Percentiles rank a stretch among this genome's conserved stretches.
phyloP scores from a whole-genome alignment of 2,888 invertebrate genomes.

The Sturmia bella region DNA sequence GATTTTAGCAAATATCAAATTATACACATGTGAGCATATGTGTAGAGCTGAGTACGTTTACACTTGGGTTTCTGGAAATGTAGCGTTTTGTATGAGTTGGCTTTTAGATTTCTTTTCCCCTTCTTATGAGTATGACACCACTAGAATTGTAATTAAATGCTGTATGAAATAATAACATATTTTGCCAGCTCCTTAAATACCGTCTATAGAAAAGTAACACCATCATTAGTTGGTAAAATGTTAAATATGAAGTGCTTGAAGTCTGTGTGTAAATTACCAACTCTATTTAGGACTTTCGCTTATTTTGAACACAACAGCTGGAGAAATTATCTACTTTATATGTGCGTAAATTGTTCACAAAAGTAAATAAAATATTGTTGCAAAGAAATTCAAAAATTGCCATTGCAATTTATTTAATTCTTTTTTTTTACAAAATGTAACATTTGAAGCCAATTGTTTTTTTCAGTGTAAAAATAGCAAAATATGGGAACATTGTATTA shows the following conservation, averaged over 20 bases:
- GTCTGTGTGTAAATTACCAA: neutral
- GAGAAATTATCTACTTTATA: too few species aligned
- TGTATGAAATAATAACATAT: constrained; percentile 68
- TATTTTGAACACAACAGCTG: neutral
- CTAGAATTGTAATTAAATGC: constrained; percentile 64
- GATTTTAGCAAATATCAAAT: constrained; percentile 26
- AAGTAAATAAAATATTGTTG: too few species aligned
- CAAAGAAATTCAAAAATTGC: too few species aligned
- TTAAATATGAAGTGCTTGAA: constrained; percentile 40
- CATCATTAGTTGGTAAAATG: constrained; percentile 60
- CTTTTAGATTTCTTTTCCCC: constrained; percentile 35
- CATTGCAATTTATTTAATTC: too few species aligned
- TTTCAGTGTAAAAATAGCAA: too few species aligned
- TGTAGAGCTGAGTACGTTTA: neutral
- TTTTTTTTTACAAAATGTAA: too few species aligned
- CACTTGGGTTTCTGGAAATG: constrained; percentile 9
- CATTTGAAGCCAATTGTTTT: too few species aligned
- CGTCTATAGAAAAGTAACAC: constrained; percentile 51
- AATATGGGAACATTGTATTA: too few species aligned
- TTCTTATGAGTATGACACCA: constrained; percentile 53
- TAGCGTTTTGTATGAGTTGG: neutral
- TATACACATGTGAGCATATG: neutral
- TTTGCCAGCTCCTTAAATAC: constrained; percentile 65
- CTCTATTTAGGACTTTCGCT: constrained; percentile 18
- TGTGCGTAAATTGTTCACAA: too few species aligned